These are phyloP conservation scores for Cheilosia soror DNA, from an alignment of 2,888 invertebrate genomes.

Conservation along the genomic window DNA sequence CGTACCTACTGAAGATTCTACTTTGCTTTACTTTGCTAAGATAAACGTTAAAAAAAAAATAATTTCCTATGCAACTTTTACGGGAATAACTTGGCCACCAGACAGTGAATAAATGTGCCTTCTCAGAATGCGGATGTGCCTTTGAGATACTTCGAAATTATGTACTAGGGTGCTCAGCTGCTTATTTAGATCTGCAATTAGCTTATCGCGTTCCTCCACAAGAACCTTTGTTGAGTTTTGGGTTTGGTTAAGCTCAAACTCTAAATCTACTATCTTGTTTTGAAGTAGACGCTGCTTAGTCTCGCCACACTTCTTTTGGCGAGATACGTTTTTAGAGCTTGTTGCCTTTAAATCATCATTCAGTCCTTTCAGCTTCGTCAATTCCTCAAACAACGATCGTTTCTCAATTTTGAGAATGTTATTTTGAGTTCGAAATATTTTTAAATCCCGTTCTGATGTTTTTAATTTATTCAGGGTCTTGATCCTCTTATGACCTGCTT, in stretches of 20 bases:
- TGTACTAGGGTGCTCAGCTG: constrained; percentile 81
- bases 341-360: constrained; percentile 79
- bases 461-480: constrained; percentile 79
- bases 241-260: constrained; percentile 81
- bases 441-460: constrained; percentile 80
- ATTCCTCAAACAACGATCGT: constrained; percentile 78
- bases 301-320: constrained; percentile 81
- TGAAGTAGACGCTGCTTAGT: constrained; percentile 81
- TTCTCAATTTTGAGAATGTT: constrained; percentile 80
- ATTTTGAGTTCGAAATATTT: constrained; percentile 82
- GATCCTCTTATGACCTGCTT: constrained; percentile 79
- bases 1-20: too few relatives aligned
- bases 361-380: constrained; percentile 78
- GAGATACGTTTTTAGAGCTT: constrained; percentile 80
- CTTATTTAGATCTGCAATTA: constrained; percentile 81
- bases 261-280: constrained; percentile 81
- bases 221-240: constrained; percentile 81
- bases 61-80: constrained; percentile 10
- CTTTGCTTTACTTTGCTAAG: too few relatives aligned
- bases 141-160: constrained; percentile 83
- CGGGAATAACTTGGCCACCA: not conserved
- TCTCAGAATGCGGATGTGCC: constrained; percentile 81
- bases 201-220: constrained; percentile 82
- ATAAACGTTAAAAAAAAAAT: too few relatives aligned
- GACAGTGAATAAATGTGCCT: constrained; percentile 81